Conservation (phyloP, 2,797 vertebrate species). For the Alca torda region DNA sequence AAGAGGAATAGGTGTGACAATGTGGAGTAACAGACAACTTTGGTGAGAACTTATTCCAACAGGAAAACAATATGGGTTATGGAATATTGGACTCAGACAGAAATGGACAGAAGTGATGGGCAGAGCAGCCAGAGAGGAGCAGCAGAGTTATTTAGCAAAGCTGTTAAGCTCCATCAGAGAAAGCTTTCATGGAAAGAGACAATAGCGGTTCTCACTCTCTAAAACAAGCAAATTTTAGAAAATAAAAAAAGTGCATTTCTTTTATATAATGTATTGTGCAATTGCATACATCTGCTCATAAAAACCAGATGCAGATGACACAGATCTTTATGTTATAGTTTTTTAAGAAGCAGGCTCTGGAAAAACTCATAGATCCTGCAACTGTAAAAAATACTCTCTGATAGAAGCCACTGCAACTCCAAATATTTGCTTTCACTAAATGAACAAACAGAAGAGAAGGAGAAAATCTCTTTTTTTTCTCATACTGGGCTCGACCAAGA, state of each 20-base stretch:
- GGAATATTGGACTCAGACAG: neutral
- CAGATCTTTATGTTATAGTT: neutral
- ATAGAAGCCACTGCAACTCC: neutral
- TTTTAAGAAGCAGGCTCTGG: neutral
- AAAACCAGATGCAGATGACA: neutral
- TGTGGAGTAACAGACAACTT: neutral
- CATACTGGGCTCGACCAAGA: neutral
- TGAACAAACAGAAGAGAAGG: neutral
- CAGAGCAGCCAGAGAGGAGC: neutral
- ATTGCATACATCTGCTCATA: neutral
- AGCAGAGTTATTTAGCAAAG: neutral
- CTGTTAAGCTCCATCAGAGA: neutral
- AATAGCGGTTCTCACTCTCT: neutral
- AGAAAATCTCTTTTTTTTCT: neutral
- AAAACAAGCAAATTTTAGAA: neutral
- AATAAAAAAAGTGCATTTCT: neutral
- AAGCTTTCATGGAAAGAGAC: neutral
- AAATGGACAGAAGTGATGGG: neutral
- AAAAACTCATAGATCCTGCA: neutral
- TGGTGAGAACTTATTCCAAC: neutral
- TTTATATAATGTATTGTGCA: neutral
- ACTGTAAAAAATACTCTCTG: neutral
- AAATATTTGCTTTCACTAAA: neutral
- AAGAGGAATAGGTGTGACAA: neutral
- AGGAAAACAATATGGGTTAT: neutral